phyloP scores from a whole-genome alignment of 2,888 invertebrate genomes.

The Osmoderma eremita region DNA sequence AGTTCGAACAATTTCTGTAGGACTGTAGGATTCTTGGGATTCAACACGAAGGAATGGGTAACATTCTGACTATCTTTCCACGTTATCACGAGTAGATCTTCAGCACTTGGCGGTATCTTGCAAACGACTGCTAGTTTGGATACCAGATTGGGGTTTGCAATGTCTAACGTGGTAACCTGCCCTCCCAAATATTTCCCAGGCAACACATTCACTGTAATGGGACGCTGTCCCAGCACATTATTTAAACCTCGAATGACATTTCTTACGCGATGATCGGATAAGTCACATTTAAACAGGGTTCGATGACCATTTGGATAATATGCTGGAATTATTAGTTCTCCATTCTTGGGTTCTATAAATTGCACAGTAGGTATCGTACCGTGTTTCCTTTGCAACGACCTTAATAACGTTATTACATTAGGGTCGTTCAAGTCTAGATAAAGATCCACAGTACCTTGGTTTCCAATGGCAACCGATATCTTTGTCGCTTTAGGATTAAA shows the following conservation, averaged over 20 bases:
- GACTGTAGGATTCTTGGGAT: neutral
- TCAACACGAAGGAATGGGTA: neutral
- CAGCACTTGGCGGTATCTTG: neutral
- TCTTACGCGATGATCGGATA: neutral
- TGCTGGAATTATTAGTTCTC: neutral
- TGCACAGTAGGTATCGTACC: neutral
- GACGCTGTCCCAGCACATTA: neutral
- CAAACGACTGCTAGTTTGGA: neutral
- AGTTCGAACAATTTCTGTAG: neutral
- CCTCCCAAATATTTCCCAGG: neutral
- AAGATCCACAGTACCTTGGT: neutral
- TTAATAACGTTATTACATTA: neutral
- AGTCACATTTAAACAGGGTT: neutral
- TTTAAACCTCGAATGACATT: neutral
- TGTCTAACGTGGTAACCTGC: neutral
- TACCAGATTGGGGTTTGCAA: neutral
- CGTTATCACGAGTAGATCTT: conserved; percentile 3
- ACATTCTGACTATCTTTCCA: neutral
- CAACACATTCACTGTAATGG: neutral
- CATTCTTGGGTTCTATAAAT: neutral
- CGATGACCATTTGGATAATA: neutral
- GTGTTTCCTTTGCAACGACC: neutral
- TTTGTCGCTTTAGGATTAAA: neutral
- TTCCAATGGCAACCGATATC: neutral
- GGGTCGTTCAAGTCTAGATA: neutral